Evolutionary conservation across 2,113 vertebrate species (phyloP), one percentile per base, ranked within the genome.

Genomic region (Eclectus roratus): DNA sequence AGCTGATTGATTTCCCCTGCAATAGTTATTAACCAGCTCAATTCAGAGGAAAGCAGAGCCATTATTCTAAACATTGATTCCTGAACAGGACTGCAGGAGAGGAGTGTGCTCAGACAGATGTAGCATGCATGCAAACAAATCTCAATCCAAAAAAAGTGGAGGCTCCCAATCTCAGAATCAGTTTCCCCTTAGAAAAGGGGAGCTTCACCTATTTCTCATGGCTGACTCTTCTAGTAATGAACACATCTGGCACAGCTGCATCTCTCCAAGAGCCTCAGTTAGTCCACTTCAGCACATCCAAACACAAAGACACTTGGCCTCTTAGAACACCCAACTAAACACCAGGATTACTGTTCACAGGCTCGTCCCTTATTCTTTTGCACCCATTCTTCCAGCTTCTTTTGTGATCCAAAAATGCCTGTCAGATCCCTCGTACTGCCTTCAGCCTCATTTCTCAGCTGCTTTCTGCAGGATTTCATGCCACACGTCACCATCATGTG

Each of bases 21-120:
- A 98, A 98, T 97, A 98, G 98, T 99, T 98, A 99, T 99, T 99
- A 99, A 99, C 98, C 98, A 99, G 98, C 98, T 98, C 98, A 98
- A 98, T 98, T 98, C 98, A 98, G 96, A 98, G 96, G 97, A 98
- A 98, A 98, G 98, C 98, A 98, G 97, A 97, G 94, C 98, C 98
- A 99, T 99, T 98, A 99, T 98, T 99, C 98, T 98, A 98, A 97
- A 96, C 98, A 99, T 99, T 98, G 99, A 99, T 99, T 98, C 98
- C 97, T 97, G 96, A 97, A 92, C 82, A 97, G 96, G 92, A 84
- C 80, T 96, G 96, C 91, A 87, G 93, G 71, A 96, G 84, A 94
- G 91, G 41, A 97, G 92, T 25, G 70, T 93, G 97, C 93, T 97
- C 95, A 94, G 96, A 97, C 91, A 52, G 44, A 71, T 49, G 92